Evolutionary conservation across 2,113 vertebrate species (phyloP), one percentile per base, ranked within the genome.

Genomic region (Oxyura jamaicensis): DNA sequence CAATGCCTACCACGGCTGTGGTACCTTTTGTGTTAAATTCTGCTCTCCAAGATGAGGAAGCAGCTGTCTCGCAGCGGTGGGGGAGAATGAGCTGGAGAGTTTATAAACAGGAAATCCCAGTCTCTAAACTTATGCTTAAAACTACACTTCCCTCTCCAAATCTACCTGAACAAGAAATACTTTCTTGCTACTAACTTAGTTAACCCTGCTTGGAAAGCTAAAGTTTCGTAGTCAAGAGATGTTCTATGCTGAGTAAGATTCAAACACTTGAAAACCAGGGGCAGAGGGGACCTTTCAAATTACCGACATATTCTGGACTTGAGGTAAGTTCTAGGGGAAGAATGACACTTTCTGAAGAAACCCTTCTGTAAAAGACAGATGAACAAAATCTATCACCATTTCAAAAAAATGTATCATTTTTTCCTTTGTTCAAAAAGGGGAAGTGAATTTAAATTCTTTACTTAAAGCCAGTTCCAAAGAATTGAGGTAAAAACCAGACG

Each of bases 31-130:
- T 23, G 73, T 18, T 10, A 42, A 59, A 63, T 35, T 65, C 77
- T 48, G 23, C 42, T 79, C 56, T 29, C 62, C 56, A 13, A 56
- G 62, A 22, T 1, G 8, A 87, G 69, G 81, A 87, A 79, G 36
- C 52, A 44, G 60, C 60, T 72, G 74, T 22, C 48, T 84, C 0
- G 1, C 60, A 58, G 63, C 33, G n/a, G 22, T 56, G 72, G 52
- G 36, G 31, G 31, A 72, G 84, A 86, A 84, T 52, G 60, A 56
- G 33, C 48, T 53, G 41, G 11, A 59, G 41, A 74, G 31, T 44
- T 58, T 46, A 65, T 48, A 58, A 95, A 95, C n/a, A 83, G 86
- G 83, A 96, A 90, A 88, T 50, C 55, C 55, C 73, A 72, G 56
- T 52, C 77, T 89, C 74, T 56, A 2, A 60, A 75, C 66, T 19